Conservation (phyloP, 2,113 vertebrate genomes). For the Oceanodroma tethys region DNA sequence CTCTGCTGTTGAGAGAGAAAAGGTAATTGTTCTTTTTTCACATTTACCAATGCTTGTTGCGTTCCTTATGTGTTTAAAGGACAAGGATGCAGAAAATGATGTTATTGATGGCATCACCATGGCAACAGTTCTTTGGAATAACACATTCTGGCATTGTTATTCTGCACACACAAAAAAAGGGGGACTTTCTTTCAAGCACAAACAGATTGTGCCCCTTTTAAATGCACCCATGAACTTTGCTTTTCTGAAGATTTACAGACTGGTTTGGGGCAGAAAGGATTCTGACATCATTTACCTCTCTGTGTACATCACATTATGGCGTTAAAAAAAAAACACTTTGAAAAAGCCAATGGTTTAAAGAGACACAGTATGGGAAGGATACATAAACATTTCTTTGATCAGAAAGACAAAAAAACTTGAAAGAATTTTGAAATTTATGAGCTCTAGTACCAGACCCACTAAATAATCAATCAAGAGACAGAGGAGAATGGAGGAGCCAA, state of each 20-base stretch:
- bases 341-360: neutral
- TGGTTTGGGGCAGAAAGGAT: slow-evolving; percentile 41
- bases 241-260: slow-evolving; percentile 43
- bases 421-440: slow-evolving; percentile 31
- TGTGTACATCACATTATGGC: slow-evolving; percentile 41
- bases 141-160: slow-evolving; percentile 76
- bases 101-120: slow-evolving; percentile 76
- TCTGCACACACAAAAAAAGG: slow-evolving; percentile 6
- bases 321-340: neutral
- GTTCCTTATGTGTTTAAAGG: slow-evolving; percentile 67
- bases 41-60: slow-evolving; percentile 59
- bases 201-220: slow-evolving; percentile 67
- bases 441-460: neutral
- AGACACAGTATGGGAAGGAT: neutral
- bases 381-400: slow-evolving; percentile 35
- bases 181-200: slow-evolving; percentile 63
- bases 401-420: neutral
- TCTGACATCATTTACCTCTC: slow-evolving; percentile 1
- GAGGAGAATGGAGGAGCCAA: neutral
- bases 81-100: slow-evolving; percentile 70
- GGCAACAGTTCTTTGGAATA: slow-evolving; percentile 72
- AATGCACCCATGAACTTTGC: slow-evolving; percentile 68
- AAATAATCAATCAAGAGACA: neutral
- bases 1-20: slow-evolving; percentile 51
- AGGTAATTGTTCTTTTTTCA: slow-evolving; percentile 66